phyloP scores from a whole-genome alignment of 1,140 invertebrate genomes.

The Scaptodrosophila lebanonensis region DNA sequence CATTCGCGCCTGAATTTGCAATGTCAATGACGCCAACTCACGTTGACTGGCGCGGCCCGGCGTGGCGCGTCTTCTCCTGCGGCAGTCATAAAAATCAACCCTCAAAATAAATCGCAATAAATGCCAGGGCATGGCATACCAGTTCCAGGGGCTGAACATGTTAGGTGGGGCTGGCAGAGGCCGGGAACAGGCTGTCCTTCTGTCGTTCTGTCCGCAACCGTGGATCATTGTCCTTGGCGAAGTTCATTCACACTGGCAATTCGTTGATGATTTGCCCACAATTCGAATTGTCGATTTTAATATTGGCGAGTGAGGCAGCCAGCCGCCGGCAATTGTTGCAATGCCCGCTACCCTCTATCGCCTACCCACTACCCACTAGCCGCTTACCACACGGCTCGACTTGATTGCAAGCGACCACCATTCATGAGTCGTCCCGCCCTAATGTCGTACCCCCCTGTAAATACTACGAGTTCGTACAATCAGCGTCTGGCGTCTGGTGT shows the following conservation, averaged over 20 bases:
- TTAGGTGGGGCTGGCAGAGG: constrained; percentile 10
- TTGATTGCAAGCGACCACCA: too few relatives aligned
- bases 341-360: constrained; percentile 3
- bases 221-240: constrained; percentile 73
- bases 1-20: constrained; percentile 57
- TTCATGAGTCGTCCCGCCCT: neutral
- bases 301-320: constrained; percentile 24
- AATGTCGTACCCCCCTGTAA: too few relatives aligned
- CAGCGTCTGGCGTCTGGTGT: constrained; percentile 31
- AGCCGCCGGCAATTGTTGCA: constrained; percentile 11
- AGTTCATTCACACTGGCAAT: constrained; percentile 64
- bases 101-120: constrained; percentile 67
- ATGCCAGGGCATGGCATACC: constrained; percentile 33
- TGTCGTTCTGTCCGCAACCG: constrained; percentile 7
- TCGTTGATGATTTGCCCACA: constrained; percentile 42
- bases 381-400: too few relatives aligned
- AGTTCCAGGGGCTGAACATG: constrained; percentile 16
- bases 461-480: too few relatives aligned
- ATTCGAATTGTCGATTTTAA: constrained; percentile 62
- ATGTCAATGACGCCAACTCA: constrained; percentile 65
- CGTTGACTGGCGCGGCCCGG: constrained; percentile 2
- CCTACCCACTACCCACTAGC: too few relatives aligned
- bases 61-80: constrained; percentile 6
- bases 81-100: constrained; percentile 66
- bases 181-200: constrained; percentile 19